A percentile compares a stretch with the other conserved stretches of the same genome.
These are phyloP conservation scores for Esox niger DNA, from an alignment of 2,113 vertebrate species.

Conservation along the genomic window DNA sequence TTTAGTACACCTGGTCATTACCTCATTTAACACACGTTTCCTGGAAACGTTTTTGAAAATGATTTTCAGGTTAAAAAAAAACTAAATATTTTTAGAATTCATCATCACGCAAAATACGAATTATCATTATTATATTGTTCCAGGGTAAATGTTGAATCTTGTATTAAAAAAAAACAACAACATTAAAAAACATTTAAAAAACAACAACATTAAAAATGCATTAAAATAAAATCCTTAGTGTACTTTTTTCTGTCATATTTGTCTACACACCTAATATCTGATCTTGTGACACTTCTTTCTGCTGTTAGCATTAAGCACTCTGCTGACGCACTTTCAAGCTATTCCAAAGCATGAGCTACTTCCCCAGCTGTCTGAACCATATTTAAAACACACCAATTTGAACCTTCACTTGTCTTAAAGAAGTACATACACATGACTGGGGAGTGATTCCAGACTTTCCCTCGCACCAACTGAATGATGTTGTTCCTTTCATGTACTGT, in stretches of 20 bases:
- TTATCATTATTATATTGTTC: too few relatives aligned
- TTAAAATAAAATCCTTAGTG: not conserved
- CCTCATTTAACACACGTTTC: not conserved
- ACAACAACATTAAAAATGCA: not conserved
- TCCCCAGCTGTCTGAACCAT: constrained; percentile 41
- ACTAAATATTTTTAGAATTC: too few relatives aligned
- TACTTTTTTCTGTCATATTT: not conserved
- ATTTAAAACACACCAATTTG: constrained; percentile 18
- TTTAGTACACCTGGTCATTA: not conserved
- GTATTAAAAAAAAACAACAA: too few relatives aligned
- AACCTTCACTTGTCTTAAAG: not conserved
- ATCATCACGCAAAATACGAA: too few relatives aligned
- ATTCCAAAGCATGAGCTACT: constrained; percentile 36
- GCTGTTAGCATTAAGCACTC: not conserved
- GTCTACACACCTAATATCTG: not conserved
- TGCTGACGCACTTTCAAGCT: constrained; percentile 19
- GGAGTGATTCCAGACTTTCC: too few relatives aligned
- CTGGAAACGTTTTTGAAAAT: too few relatives aligned
- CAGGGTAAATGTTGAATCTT: too few relatives aligned
- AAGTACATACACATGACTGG: constrained; percentile 8
- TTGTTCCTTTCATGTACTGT: too few relatives aligned
- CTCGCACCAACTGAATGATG: too few relatives aligned
- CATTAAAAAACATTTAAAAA: too few relatives aligned
- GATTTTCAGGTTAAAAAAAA: not conserved
- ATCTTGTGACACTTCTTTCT: not conserved